These are phyloP conservation scores for Hipposideros armiger DNA, from an alignment of 2,113 vertebrate species.

Conservation along the genomic window DNA sequence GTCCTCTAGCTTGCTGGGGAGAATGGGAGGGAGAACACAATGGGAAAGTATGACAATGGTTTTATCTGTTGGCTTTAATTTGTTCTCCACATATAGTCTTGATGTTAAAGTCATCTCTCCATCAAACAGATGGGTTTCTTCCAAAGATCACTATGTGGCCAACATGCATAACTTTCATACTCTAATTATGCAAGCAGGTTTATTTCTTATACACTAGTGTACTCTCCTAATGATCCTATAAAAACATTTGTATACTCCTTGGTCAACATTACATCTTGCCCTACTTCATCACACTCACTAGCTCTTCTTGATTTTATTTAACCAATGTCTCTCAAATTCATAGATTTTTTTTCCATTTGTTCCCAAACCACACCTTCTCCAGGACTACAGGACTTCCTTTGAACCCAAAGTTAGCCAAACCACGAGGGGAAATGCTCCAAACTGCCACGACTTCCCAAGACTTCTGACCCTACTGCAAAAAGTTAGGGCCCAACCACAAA, in stretches of 20 bases:
- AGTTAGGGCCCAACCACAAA: neutral
- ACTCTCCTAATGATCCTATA: neutral
- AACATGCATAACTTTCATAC: neutral
- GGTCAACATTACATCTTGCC: neutral
- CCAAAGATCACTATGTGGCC: neutral
- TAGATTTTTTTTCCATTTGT: neutral
- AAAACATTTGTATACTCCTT: neutral
- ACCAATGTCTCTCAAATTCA: constrained; percentile 4
- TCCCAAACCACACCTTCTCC: neutral
- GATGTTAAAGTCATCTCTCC: neutral
- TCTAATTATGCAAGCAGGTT: neutral
- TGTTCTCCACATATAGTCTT: neutral
- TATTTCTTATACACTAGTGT: neutral
- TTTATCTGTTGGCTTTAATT: neutral
- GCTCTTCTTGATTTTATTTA: neutral
- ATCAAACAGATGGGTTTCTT: neutral
- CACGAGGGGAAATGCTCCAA: neutral
- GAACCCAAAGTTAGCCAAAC: neutral
- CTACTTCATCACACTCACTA: neutral
- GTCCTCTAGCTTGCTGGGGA: neutral
- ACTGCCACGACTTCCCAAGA: neutral
- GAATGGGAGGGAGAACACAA: neutral
- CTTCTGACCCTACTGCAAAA: neutral
- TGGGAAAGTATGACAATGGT: neutral
- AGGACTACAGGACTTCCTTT: neutral